Conservation (phyloP, 2,888 invertebrate species). For the Cheilosia pagana region DNA sequence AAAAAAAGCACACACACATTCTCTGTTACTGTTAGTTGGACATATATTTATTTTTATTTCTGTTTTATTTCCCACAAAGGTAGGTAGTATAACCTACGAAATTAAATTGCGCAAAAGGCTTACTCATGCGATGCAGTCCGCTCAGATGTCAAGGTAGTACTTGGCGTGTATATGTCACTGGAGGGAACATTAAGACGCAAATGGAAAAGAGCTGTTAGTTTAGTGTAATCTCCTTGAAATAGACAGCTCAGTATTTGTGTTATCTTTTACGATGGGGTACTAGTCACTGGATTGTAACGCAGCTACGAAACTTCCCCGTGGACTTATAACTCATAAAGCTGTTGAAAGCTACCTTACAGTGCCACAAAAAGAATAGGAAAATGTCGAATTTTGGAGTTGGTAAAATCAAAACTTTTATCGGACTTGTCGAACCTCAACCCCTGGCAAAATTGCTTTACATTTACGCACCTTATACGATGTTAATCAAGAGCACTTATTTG, state of each 20-base stretch:
- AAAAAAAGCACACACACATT: background rate
- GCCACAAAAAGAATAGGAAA: background rate
- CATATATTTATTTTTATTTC: constrained; percentile 51
- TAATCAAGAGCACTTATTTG: background rate
- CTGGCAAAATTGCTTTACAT: too few relatives aligned
- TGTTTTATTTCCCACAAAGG: constrained; percentile 14
- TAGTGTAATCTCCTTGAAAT: constrained; percentile 42
- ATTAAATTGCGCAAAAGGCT: constrained; percentile 29
- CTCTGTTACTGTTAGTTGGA: constrained; percentile 42
- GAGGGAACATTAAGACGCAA: constrained; percentile 8
- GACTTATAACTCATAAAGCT: too few relatives aligned
- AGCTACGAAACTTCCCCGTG: too few relatives aligned
- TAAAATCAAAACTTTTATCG: background rate
- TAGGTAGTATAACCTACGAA: constrained; percentile 29
- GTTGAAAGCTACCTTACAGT: too few relatives aligned
- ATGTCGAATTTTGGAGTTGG: background rate
- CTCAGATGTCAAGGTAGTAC: too few relatives aligned
- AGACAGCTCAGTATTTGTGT: background rate
- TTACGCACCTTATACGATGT: background rate
- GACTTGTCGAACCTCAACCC: too few relatives aligned
- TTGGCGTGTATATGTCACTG: background rate
- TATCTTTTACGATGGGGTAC: background rate
- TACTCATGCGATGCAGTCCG: background rate
- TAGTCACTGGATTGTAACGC: too few relatives aligned
- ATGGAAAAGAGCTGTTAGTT: constrained; percentile 24